Conservation (phyloP, 2,797 vertebrate genomes). For the Siniperca undulata region DNA sequence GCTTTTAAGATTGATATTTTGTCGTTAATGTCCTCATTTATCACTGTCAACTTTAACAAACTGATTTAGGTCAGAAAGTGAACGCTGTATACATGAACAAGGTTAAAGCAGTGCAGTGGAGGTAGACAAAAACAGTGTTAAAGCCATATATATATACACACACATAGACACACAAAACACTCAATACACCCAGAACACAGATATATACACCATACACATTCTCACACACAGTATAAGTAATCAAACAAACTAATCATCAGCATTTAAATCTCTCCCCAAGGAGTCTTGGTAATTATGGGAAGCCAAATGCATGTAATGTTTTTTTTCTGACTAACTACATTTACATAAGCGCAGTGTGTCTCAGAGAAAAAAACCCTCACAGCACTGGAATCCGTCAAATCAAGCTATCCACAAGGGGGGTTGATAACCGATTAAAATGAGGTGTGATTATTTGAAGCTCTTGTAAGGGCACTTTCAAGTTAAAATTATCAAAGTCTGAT, state of each 20-base stretch:
- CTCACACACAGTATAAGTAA: slow-evolving; percentile 62
- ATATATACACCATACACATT: slow-evolving; percentile 22
- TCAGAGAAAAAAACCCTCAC: slow-evolving; percentile 15
- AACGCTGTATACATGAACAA: background rate
- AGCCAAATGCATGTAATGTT: slow-evolving; percentile 79
- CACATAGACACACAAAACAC: slow-evolving; percentile 11
- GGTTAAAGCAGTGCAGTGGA: slow-evolving; percentile 24
- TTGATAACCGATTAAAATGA: slow-evolving; percentile 78
- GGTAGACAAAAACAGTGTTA: slow-evolving; percentile 20
- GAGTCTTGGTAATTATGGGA: slow-evolving; percentile 77
- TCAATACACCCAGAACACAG: slow-evolving; percentile 5
- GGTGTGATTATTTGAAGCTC: slow-evolving; percentile 78
- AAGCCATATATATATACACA: background rate
- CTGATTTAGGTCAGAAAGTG: slow-evolving; percentile 43
- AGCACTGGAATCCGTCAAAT: slow-evolving; percentile 73
- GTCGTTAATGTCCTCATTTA: slow-evolving; percentile 38
- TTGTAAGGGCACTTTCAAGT: slow-evolving; percentile 68
- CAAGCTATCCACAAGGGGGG: slow-evolving; percentile 75
- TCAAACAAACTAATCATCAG: slow-evolving; percentile 80
- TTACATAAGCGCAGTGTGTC: slow-evolving; percentile 74
- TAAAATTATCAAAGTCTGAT: slow-evolving; percentile 73
- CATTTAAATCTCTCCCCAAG: slow-evolving; percentile 79
- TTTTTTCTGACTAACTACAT: slow-evolving; percentile 69
- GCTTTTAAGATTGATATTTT: slow-evolving; percentile 20
- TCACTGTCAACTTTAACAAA: slow-evolving; percentile 45